Percentiles rank a stretch among this genome's conserved stretches.
phyloP scores from a whole-genome alignment of 2,113 vertebrate genomes.

The Psettodes erumei region DNA sequence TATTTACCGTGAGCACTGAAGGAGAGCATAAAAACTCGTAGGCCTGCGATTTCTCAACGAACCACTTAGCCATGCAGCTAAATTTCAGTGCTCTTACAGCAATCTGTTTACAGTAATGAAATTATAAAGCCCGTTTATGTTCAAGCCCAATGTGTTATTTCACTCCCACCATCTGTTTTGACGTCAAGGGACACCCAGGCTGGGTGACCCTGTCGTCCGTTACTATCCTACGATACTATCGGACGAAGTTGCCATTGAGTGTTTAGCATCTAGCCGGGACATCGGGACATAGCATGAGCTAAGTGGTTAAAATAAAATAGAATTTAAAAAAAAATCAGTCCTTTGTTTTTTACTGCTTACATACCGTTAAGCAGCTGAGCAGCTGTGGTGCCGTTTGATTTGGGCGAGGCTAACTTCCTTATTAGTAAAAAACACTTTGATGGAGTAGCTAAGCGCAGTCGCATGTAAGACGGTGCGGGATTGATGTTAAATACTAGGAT shows the following conservation, averaged over 20 bases:
- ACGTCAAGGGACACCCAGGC: not conserved
- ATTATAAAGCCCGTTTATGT: fast-evolving
- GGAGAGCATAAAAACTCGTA: constrained; percentile 4
- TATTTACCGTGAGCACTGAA: not conserved
- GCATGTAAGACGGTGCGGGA: fast-evolving
- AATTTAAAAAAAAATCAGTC: not conserved
- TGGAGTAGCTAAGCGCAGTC: no score
- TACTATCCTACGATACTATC: constrained; percentile 28
- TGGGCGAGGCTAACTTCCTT: constrained; percentile 36
- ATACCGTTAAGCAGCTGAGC: not conserved
- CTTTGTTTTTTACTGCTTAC: not conserved
- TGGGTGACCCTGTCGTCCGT: not conserved
- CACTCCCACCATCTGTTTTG: not conserved
- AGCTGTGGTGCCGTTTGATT: not conserved
- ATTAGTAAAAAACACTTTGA: no score
- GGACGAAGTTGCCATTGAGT: constrained; percentile 6
- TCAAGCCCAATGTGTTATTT: not conserved
- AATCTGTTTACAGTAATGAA: not conserved
- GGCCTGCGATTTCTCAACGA: constrained; percentile 33
- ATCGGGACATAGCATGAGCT: no score
- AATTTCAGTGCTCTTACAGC: not conserved
- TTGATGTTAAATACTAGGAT: no score
- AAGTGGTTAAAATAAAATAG: no score
- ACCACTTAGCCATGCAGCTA: not conserved
- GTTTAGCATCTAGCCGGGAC: constrained; percentile 27